A percentile compares a stretch with the other conserved stretches of the same genome.
phyloP scores from a whole-genome alignment of 2,888 invertebrate species.

The Orthosia gothica region DNA sequence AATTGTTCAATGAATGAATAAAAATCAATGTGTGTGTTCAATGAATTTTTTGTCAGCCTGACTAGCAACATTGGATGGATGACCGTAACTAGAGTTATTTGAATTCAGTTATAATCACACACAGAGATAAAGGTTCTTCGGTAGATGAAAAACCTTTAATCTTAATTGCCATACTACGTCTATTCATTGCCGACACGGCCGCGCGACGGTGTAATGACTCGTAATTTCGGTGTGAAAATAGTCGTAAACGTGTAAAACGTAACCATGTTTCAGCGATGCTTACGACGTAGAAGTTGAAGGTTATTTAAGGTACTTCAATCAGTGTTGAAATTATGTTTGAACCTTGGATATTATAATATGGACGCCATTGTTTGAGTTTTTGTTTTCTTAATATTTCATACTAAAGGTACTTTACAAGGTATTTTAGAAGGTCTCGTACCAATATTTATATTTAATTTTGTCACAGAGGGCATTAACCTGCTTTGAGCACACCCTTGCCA shows the following conservation, averaged over 20 bases:
- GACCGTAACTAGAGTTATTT: constrained; percentile 37
- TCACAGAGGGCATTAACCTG: constrained; percentile 53
- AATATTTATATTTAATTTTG: constrained; percentile 41
- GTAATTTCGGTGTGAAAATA: constrained; percentile 29
- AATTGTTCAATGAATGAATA: constrained; percentile 41
- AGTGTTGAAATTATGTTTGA: background rate
- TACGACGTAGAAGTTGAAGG: constrained; percentile 24
- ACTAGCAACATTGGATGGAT: constrained; percentile 21
- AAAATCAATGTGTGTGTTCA: too few relatives aligned
- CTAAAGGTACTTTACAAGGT: too few relatives aligned
- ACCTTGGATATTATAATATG: constrained; percentile 21
- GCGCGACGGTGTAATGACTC: constrained; percentile 18
- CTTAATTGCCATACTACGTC: constrained; percentile 33
- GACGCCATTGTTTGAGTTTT: constrained; percentile 2
- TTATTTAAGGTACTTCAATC: constrained; percentile 17
- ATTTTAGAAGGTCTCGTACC: constrained; percentile 16
- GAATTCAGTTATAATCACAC: constrained; percentile 28
- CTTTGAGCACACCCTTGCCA: constrained; percentile 60
- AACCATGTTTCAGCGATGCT: constrained; percentile 14
- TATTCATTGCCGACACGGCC: constrained; percentile 2
- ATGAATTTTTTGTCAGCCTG: too few relatives aligned
- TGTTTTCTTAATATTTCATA: constrained; percentile 19
- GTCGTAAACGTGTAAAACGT: constrained; percentile 12
- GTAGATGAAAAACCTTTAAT: constrained; percentile 17
- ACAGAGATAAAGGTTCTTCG: constrained; percentile 20